Conservation (phyloP, 2,888 invertebrate genomes). For the Acanthococcus lagerstroemiae region DNA sequence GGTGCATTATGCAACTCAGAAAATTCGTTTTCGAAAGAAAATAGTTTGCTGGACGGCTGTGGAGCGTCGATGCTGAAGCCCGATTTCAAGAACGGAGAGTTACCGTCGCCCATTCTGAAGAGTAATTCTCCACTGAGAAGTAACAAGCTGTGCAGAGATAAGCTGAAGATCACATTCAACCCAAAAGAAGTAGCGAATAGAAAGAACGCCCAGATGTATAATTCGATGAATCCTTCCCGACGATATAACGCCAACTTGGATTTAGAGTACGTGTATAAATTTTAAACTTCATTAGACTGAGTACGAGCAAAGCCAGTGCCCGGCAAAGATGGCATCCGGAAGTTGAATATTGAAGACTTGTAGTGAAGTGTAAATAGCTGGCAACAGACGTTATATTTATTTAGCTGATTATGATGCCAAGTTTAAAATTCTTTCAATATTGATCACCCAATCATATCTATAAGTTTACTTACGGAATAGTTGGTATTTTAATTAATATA, state of each 20-base stretch:
- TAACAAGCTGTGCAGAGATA: neutral
- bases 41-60: neutral
- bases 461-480: neutral
- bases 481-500: neutral
- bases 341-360: too few species aligned
- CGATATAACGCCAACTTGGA: slow-evolving; percentile 11
- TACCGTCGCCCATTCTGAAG: slow-evolving; percentile 7
- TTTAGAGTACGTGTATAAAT: slow-evolving; percentile 18
- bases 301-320: too few species aligned
- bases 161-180: neutral
- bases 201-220: neutral
- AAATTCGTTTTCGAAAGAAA: neutral
- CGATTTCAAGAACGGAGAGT: neutral
- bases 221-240: neutral
- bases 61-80: neutral
- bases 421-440: neutral
- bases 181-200: neutral
- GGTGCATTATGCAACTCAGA: neutral
- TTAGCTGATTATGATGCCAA: too few species aligned
- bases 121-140: neutral
- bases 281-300: too few species aligned
- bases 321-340: too few species aligned
- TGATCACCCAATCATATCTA: neutral
- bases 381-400: too few species aligned
- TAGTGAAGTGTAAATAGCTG: too few species aligned